Evolutionary conservation across 2,797 vertebrate genomes (phyloP).

Genomic region (Diplodus sargus): DNA sequence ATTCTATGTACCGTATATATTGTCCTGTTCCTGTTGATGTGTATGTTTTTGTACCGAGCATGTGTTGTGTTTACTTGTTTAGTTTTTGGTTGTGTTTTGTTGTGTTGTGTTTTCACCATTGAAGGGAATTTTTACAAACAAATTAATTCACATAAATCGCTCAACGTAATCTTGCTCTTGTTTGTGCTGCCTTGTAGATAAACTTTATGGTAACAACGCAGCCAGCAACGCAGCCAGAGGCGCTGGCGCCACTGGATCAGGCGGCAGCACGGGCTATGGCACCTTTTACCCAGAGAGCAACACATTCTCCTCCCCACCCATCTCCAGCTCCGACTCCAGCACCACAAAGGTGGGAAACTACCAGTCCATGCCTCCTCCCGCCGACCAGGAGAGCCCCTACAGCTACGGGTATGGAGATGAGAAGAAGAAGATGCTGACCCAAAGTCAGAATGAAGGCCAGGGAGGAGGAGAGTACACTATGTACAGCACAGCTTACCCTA

Average conservation of each 20-base stretch:
- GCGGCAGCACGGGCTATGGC: constrained; percentile 63
- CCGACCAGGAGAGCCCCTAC: constrained; percentile 84
- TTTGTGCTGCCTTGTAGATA: constrained; percentile 62
- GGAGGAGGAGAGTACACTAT: constrained; percentile 75
- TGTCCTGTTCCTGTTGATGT: not conserved
- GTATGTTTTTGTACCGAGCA: not conserved
- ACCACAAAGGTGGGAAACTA: constrained; percentile 61
- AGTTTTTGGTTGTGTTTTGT: not conserved
- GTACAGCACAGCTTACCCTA: constrained; percentile 85
- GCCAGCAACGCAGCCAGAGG: constrained; percentile 16
- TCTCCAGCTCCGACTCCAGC: constrained; percentile 30
- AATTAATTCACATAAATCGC: not conserved
- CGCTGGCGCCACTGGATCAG: not conserved
- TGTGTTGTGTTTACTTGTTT: not conserved
- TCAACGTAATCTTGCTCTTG: not conserved
- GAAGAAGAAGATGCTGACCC: constrained; percentile 83
- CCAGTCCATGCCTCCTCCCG: constrained; percentile 79
- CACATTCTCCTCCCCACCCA: constrained; percentile 62
- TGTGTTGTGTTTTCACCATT: too few relatives aligned
- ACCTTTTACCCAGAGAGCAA: constrained; percentile 77
- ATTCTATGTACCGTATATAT: too few relatives aligned
- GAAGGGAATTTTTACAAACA: not conserved
- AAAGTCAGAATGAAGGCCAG: constrained; percentile 59
- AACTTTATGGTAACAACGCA: constrained; percentile 56
- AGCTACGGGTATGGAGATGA: constrained; percentile 85